Percentiles rank a stretch among this genome's conserved stretches.
These are phyloP conservation scores for Heteromormyrus szaboi DNA, from an alignment of 2,797 vertebrate genomes.

Conservation along the genomic window DNA sequence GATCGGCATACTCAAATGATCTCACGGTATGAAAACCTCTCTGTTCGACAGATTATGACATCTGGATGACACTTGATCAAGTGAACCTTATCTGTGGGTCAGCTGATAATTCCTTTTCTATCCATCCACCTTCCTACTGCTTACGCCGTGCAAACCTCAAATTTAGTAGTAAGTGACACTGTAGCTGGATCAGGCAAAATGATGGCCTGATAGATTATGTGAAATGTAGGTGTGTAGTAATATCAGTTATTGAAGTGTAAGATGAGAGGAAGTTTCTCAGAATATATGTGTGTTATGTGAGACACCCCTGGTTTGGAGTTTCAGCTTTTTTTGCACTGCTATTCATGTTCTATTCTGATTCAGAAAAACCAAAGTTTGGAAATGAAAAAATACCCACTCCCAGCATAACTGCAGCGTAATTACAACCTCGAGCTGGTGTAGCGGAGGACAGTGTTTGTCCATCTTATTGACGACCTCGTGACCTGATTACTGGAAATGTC, in stretches of 20 bases:
- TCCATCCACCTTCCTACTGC: neutral
- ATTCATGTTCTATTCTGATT: constrained; percentile 43
- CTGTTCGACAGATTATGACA: neutral
- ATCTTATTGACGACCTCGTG: constrained; percentile 25
- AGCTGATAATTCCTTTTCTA: neutral
- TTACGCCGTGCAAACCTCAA: neutral
- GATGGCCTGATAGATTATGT: neutral
- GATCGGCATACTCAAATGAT: neutral
- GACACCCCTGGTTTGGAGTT: constrained; percentile 18
- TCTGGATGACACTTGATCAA: neutral
- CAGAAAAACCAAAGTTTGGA: constrained; percentile 36
- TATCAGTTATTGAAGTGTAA: neutral
- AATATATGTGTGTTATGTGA: constrained; percentile 17
- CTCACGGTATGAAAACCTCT: neutral
- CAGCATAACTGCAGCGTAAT: constrained; percentile 38
- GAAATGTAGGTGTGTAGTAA: neutral
- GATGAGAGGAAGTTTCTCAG: neutral
- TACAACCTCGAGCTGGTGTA: constrained; percentile 35
- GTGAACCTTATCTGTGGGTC: neutral
- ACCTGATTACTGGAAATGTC: constrained; percentile 18
- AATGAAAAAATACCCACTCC: constrained; percentile 36
- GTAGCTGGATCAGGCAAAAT: neutral
- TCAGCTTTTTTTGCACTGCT: constrained; percentile 20
- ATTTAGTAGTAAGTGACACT: neutral
- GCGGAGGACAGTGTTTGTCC: constrained; percentile 13